Evolutionary conservation across 1,140 invertebrate species (phyloP).

Genomic region (Drosophila pallidifrons): DNA sequence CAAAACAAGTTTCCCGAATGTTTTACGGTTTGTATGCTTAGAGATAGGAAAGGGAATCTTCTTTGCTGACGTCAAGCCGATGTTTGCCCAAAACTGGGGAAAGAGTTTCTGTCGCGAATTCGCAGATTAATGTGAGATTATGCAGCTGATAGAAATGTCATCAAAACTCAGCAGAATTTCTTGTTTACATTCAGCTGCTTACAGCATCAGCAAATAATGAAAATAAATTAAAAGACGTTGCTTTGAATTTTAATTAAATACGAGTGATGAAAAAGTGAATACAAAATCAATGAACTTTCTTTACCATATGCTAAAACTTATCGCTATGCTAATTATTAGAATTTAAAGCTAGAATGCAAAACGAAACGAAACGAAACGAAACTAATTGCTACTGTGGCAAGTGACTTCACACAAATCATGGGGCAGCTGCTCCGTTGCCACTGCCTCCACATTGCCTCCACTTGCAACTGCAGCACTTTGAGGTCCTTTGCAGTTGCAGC

Average conservation of each 20-base stretch:
- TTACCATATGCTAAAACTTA: too few species aligned
- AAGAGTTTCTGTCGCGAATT: background rate
- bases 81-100: constrained; percentile 15
- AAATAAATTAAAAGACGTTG: too few species aligned
- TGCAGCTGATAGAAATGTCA: constrained; percentile 12
- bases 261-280: too few species aligned
- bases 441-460: background rate
- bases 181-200: too few species aligned
- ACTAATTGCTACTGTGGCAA: constrained; percentile 66
- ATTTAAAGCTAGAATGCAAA: constrained; percentile 26
- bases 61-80: background rate
- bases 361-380: constrained; percentile 20
- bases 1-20: constrained; percentile 4
- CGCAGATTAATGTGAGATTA: constrained; percentile 3
- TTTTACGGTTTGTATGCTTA: constrained; percentile 10
- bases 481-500: constrained; percentile 19
- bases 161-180: background rate
- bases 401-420: constrained; percentile 67
- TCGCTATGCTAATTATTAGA: constrained; percentile 12
- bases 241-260: too few species aligned
- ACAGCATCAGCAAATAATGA: background rate
- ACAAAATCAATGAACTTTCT: background rate
- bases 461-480: background rate
- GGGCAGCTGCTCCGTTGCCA: constrained; percentile 41
- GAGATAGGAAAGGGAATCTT: background rate